Evolutionary conservation across 1,140 invertebrate species (phyloP), one percentile per base, ranked within the genome.

Genomic region (Megathymus violae): DNA sequence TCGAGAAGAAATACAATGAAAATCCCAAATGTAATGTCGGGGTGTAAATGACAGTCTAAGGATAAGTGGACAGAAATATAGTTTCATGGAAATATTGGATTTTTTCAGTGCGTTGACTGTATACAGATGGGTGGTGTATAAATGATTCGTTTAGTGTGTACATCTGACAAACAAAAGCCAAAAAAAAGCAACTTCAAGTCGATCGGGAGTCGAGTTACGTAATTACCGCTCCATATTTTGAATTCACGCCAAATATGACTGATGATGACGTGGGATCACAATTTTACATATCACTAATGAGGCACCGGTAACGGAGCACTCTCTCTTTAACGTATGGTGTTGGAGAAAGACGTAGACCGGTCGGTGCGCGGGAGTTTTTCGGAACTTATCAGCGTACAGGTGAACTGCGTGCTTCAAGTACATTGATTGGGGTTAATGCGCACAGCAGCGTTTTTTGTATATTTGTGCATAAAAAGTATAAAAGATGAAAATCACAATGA

Each of bases 331-430:
- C 34, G 1, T 1, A n/a, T 0, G 15, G 43, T 25, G 61, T 41
- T 11, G 17, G 56, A 69, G 51, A 16, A 62, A 54, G 72, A 67
- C 10, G 47, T 31, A 10, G 36, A 19, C 27, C 13, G 59, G 51
- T 48, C 56, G 41, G 54, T 60, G 61, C 41, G 54, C 62, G 72
- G 66, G 62, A 68, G 69, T 61, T 74, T 69, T 75, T 75, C 66
- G 69, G 58, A 67, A 71, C 63, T 61, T 75, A 61, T 54, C 51
- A 61, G 41, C 43, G 67, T 64, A 69, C 66, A 67, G 62, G 65
- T 71, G 71, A 70, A 74, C 60, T 71, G 68, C 67, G 65, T 67
- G 11, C 48, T 43, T 70, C 60, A 68, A 71, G 63, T 68, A 58
- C 64, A 51, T 40, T 64, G 59, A 48, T 62, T 61, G 50, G 41